phyloP scores from a whole-genome alignment of 2,888 invertebrate genomes.

The Amblyteles armatorius region DNA sequence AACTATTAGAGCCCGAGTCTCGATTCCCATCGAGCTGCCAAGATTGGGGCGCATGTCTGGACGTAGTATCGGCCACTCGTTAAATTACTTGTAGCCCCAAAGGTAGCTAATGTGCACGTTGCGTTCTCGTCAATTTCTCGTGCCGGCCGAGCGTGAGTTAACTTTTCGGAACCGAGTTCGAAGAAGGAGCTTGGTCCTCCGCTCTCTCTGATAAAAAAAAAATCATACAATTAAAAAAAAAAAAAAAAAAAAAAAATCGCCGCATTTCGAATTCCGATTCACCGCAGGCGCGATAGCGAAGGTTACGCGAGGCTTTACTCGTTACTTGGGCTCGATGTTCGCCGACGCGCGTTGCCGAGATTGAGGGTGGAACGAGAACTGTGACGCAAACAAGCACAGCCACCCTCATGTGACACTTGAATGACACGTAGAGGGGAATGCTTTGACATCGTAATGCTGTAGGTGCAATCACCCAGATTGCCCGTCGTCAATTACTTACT shows the following conservation, averaged over 20 bases:
- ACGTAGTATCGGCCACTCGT: conserved; percentile 47
- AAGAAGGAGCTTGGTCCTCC: not conserved
- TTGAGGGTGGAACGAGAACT: conserved; percentile 47
- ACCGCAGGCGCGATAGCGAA: not conserved
- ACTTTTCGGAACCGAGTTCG: conserved; percentile 7
- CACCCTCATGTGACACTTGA: conserved; percentile 79
- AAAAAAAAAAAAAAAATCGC: not conserved
- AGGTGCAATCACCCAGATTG: conserved; percentile 74
- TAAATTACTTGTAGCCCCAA: conserved; percentile 18
- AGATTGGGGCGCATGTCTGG: conserved; percentile 44
- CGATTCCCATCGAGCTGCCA: conserved; percentile 32
- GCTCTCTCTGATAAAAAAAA: not conserved
- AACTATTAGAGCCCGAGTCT: conserved; percentile 55
- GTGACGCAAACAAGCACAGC: conserved; percentile 36
- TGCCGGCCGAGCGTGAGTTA: not conserved
- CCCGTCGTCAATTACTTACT: conserved; percentile 78
- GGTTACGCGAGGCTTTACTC: conserved; percentile 22
- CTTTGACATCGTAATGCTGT: conserved; percentile 78
- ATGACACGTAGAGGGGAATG: conserved; percentile 81
- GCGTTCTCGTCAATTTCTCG: not conserved
- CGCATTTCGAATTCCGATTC: not conserved
- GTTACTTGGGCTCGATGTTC: conserved; percentile 49
- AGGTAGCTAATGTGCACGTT: too few relatives aligned
- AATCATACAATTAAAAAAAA: not conserved
- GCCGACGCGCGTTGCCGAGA: conserved; percentile 47